phyloP scores from a whole-genome alignment of 1,140 invertebrate genomes.

The Nomia melanderi region DNA sequence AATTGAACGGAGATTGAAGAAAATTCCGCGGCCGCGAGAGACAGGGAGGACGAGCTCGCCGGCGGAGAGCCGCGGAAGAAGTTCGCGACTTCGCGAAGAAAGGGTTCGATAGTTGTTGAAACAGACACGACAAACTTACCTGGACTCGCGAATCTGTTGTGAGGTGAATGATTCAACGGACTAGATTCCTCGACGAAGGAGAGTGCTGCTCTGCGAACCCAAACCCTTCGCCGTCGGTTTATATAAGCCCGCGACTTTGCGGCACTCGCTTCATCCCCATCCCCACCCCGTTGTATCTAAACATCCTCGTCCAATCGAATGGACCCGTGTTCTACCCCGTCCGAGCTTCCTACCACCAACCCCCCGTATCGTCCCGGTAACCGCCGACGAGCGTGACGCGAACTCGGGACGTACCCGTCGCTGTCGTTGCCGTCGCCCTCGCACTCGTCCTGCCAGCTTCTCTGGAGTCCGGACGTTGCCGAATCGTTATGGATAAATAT shows the following conservation, averaged over 20 bases:
- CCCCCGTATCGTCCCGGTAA: constrained; percentile 5
- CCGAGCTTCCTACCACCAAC: constrained; percentile 34
- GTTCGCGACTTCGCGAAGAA: no score
- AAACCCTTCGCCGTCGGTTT: constrained; percentile 57
- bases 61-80: no score
- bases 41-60: no score
- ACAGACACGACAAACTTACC: constrained; percentile 5
- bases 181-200: constrained; percentile 36
- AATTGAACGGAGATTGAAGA: no score
- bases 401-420: constrained; percentile 12
- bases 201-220: constrained; percentile 56
- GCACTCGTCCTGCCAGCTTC: background rate
- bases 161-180: background rate
- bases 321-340: constrained; percentile 52
- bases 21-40: no score
- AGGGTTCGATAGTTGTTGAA: no score
- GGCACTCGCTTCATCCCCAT: constrained; percentile 48
- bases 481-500: no score
- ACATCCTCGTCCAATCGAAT: constrained; percentile 62
- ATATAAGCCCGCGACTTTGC: constrained; percentile 69
- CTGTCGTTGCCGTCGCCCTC: background rate
- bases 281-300: constrained; percentile 49
- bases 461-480: no score
- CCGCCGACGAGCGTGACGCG: constrained; percentile 36
- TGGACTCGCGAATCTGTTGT: background rate